Evolutionary conservation across 2,113 vertebrate genomes (phyloP).

Genomic region (Amphiprion percula): DNA sequence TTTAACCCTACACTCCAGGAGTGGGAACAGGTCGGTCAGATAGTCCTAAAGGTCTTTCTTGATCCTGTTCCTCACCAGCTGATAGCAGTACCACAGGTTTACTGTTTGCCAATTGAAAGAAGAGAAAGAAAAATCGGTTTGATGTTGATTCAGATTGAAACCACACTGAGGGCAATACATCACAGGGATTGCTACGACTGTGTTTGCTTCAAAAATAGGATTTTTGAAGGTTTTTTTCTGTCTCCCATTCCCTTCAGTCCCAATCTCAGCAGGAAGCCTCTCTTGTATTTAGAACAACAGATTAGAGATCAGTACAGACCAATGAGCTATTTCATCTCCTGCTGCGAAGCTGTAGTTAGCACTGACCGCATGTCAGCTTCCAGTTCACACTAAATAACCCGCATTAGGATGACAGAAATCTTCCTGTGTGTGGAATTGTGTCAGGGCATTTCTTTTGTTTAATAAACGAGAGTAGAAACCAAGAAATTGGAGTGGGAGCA

Average conservation of each 20-base stretch:
- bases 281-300: conserved; percentile 46
- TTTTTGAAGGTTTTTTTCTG: neutral
- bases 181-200: neutral
- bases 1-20: no score
- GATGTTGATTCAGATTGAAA: no score
- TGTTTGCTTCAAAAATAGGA: neutral
- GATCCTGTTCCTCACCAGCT: no score
- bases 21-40: no score
- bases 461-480: conserved; percentile 18
- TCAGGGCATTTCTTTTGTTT: conserved; percentile 12
- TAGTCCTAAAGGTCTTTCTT: no score
- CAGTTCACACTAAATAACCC: conserved; percentile 34
- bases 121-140: no score
- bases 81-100: no score
- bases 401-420: conserved; percentile 35
- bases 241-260: conserved; percentile 7
- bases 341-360: conserved; percentile 57
- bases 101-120: no score
- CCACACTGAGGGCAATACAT: no score
- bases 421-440: conserved; percentile 16
- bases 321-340: conserved; percentile 29
- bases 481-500: conserved; percentile 28
- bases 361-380: conserved; percentile 37
- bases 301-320: conserved; percentile 51
- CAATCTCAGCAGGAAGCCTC: conserved; percentile 38